Percentiles rank a stretch among this genome's conserved stretches.
These are phyloP conservation scores for Chaetodon trifascialis DNA, from an alignment of 2,113 vertebrate genomes.

Conservation along the genomic window DNA sequence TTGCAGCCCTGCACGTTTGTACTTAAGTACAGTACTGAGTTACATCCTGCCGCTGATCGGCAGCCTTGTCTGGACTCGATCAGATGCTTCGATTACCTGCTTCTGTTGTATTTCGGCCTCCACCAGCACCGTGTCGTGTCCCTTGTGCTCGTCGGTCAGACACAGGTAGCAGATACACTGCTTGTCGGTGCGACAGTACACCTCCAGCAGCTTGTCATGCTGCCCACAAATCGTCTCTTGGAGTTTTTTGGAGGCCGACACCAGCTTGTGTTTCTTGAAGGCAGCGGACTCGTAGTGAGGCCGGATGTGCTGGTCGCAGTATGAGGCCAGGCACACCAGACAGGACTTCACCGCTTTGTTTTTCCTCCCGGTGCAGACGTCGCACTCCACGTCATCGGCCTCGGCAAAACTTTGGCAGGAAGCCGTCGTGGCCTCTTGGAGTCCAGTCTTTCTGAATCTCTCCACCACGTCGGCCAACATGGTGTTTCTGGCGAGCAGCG, in stretches of 20 bases:
- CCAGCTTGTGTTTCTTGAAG: constrained; percentile 94
- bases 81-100: constrained; percentile 68
- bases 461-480: constrained; percentile 86
- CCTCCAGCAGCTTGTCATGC: constrained; percentile 85
- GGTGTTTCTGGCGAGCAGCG: constrained; percentile 81
- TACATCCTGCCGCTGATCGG: neutral
- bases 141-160: constrained; percentile 83
- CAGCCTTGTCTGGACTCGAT: neutral
- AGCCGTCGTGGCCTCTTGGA: constrained; percentile 29
- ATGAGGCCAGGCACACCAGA: constrained; percentile 94
- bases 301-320: constrained; percentile 93
- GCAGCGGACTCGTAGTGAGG: constrained; percentile 94
- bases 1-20: too few relatives aligned
- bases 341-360: constrained; percentile 93
- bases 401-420: constrained; percentile 55
- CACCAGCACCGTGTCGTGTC: constrained; percentile 82
- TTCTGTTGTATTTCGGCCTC: constrained; percentile 75
- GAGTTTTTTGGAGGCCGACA: constrained; percentile 79
- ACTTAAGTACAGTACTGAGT: neutral
- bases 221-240: constrained; percentile 80
- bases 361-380: constrained; percentile 92
- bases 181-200: constrained; percentile 84
- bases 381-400: constrained; percentile 84
- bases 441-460: constrained; percentile 69
- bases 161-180: constrained; percentile 85